Evolutionary conservation across 23 tunicate species (phyloP), one percentile per base, ranked within the genome.

Genomic region (Oikopleura dioica): DNA sequence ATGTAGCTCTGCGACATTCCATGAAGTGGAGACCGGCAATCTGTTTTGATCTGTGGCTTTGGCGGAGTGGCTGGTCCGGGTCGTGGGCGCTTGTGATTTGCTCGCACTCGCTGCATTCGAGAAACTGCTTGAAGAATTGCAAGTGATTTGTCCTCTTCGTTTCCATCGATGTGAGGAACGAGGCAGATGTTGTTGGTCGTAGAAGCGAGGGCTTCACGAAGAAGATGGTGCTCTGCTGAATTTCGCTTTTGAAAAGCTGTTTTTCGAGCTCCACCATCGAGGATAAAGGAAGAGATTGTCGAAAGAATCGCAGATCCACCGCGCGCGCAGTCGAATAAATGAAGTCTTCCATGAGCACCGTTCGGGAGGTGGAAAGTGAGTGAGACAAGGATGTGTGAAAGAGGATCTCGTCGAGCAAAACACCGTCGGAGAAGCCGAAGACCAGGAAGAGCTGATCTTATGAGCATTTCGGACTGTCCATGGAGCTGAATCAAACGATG

Each of bases 261-360:
- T 28, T 63, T 63, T 23, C 5, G 29, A 12, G 30, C 30, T 28
- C 2, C 4, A 28, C 72, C 72, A 63, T 63, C 72, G 30, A 63
- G 33, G 26, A 63, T 63, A 63, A 21, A 63, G 5, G 32, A 12
- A 31, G 72, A 63, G 26, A 63, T 63, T 12, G 16, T 63, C 72
- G 72, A 63, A 2, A 63, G 33, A 63, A 63, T 63, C 33, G 72
- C 72, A 24, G 72, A 63, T 28, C 72, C 72, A 23, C 72, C 72
- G 29, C 72, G 72, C 5, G 30, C 72, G 33, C 72, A 63, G 26
- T 63, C 72, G 33, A 63, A 63, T 23, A 63, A 28, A 63, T 63
- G 72, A 12, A 63, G 72, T 63, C 26, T 63, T 63, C 72, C 72
- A 24, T 16, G 32, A 31, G 32, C 72, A 4, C 72, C 72, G 33